Evolutionary conservation across 2,113 vertebrate genomes (phyloP).

Genomic region (Gobio gobio): DNA sequence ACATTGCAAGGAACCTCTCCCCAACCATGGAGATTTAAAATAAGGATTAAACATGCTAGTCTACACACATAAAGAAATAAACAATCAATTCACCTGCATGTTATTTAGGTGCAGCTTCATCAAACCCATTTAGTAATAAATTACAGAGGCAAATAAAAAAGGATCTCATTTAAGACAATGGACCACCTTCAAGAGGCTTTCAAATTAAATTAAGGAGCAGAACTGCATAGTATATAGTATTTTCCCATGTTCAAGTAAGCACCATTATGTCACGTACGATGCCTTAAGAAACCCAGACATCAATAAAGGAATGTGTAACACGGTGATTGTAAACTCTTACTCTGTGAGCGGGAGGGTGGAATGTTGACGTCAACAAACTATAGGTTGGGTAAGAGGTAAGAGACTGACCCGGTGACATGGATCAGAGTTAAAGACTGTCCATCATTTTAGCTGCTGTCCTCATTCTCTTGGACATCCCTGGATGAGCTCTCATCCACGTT

Average conservation of each 20-base stretch:
- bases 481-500: slow-evolving; percentile 75
- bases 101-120: background rate
- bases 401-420: background rate
- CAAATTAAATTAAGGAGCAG: background rate
- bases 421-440: background rate
- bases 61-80: slow-evolving; percentile 1
- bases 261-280: background rate
- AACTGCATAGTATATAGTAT: background rate
- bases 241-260: background rate
- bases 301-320: background rate
- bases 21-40: slow-evolving; percentile 5
- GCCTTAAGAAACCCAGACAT: background rate
- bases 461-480: slow-evolving; percentile 64
- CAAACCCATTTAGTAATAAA: slow-evolving; percentile 7
- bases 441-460: slow-evolving; percentile 68
- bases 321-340: slow-evolving; percentile 12
- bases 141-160: slow-evolving; percentile 23
- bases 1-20: background rate
- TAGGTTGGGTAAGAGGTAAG: background rate
- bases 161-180: background rate
- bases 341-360: background rate
- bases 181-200: background rate
- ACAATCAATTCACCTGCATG: slow-evolving; percentile 12
- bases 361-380: background rate
- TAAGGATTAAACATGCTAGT: background rate